Evolutionary conservation across 1,140 invertebrate species (phyloP), one percentile per base, ranked within the genome.

Genomic region (Caenorhabditis inopinata): DNA sequence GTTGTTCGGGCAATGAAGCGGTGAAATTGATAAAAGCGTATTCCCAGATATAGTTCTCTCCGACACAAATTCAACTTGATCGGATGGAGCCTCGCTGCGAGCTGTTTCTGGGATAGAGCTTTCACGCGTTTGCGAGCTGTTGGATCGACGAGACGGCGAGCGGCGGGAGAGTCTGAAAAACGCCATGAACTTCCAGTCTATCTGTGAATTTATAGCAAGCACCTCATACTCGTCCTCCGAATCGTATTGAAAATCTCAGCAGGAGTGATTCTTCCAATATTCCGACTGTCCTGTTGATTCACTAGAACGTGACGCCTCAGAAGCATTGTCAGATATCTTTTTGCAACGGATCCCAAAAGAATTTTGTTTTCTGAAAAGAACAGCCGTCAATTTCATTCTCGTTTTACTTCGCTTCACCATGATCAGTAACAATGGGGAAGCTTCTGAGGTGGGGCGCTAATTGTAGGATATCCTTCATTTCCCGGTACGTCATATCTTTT

Each of bases 321-420:
- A 1, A 81, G 82, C 79, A 80, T 74, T 32, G 58, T 48, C 68
- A 91, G 80, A 78, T 91, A 89, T 83, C 86, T 86, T 25, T 89
- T 84, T 53, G 90, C 88, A 45, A 91, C 88, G 12, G 90, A 91
- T 18, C 90, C 90, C 1, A 91, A 85, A 7, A 91, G 82, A 73
- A 91, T 90, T 85, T 88, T 89, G n/a, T 89, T 90, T 27, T 89
- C 90, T 90, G 32, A 74, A 77, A 76, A 27, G 16, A n/a, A 14
- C 5, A 76, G 38, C 14, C 5, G 5, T 14, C 14, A 7, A 42
- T 42, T 42, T 35, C 18, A 16, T 73, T 27, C 18, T 32, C 27
- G 25, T n/a, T 21, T 23, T 2, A 46, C 7, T 12, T 18, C 2
- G 18, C 21, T 58, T 74, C 85, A 88, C 88, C 86, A 81, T 89